A percentile compares a stretch with the other conserved stretches of the same genome.
Evolutionary conservation across 92 coral and sea anemone genomes (phyloP).

Genomic region (Chrysogorgia sp.): DNA sequence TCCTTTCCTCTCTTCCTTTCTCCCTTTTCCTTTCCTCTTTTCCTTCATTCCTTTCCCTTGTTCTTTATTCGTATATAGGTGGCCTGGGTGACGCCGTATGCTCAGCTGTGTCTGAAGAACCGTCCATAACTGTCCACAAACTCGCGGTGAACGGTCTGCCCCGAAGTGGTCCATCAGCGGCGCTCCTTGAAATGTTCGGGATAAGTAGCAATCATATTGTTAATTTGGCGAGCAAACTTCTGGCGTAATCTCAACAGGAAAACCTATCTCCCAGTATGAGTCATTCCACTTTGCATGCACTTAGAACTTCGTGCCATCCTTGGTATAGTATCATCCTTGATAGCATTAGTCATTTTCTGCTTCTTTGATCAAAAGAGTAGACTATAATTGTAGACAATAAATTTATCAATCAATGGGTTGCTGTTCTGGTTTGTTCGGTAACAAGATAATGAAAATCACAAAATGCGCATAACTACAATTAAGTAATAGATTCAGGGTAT

Average conservation of each 20-base stretch:
- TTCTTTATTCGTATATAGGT: slow-evolving; percentile 48
- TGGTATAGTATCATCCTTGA: too few species aligned
- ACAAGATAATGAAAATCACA: too few species aligned
- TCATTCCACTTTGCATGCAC: too few species aligned
- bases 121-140: slow-evolving; percentile 66
- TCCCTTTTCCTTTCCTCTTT: background rate
- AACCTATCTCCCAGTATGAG: too few species aligned
- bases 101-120: slow-evolving; percentile 75
- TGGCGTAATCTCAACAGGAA: background rate
- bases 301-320: too few species aligned
- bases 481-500: too few species aligned
- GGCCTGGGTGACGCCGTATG: slow-evolving; percentile 96
- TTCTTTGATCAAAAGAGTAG: too few species aligned
- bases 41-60: background rate
- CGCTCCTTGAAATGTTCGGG: slow-evolving; percentile 82
- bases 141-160: slow-evolving; percentile 89
- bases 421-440: too few species aligned
- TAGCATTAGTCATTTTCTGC: too few species aligned
- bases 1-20: too few species aligned
- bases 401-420: background rate
- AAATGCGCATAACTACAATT: too few species aligned
- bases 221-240: slow-evolving; percentile 41
- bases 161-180: slow-evolving; percentile 88
- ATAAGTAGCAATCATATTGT: slow-evolving; percentile 75
- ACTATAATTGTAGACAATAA: background rate